phyloP scores from a whole-genome alignment of 2,113 vertebrate species.

The Aix galericulata region DNA sequence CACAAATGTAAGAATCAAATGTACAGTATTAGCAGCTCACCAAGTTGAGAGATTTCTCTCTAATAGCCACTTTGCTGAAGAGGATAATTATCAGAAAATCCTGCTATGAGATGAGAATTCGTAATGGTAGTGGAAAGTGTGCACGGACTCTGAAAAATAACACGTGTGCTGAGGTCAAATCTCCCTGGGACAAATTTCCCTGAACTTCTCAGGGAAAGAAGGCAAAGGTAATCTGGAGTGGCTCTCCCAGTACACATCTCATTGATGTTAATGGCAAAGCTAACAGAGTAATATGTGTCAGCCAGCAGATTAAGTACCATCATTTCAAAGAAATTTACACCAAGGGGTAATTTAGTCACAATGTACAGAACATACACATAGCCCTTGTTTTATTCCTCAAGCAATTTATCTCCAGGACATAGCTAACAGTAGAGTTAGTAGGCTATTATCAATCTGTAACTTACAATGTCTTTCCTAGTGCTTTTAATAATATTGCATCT shows the following conservation, averaged over 20 bases:
- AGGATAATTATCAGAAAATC: background rate
- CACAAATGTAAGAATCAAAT: background rate
- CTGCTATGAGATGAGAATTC: background rate
- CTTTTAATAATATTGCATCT: background rate
- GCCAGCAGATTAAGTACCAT: background rate
- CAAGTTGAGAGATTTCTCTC: background rate
- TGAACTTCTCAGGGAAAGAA: background rate
- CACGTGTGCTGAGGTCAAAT: background rate
- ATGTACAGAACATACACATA: fast-evolving
- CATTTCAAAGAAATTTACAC: background rate
- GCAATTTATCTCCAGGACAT: background rate
- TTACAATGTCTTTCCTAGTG: background rate
- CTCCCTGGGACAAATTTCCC: background rate
- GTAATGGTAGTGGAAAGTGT: background rate
- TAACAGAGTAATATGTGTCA: background rate
- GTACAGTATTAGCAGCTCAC: background rate
- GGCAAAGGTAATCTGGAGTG: background rate
- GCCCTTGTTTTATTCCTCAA: background rate
- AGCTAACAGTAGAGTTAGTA: background rate
- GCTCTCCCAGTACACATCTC: background rate
- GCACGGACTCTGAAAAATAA: background rate
- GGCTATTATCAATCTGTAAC: background rate
- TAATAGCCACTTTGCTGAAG: background rate
- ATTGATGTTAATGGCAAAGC: background rate
- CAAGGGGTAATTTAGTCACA: background rate